Evolutionary conservation across 2,888 invertebrate genomes (phyloP), one percentile per base, ranked within the genome.

Genomic region (Lasioglossum morio): DNA sequence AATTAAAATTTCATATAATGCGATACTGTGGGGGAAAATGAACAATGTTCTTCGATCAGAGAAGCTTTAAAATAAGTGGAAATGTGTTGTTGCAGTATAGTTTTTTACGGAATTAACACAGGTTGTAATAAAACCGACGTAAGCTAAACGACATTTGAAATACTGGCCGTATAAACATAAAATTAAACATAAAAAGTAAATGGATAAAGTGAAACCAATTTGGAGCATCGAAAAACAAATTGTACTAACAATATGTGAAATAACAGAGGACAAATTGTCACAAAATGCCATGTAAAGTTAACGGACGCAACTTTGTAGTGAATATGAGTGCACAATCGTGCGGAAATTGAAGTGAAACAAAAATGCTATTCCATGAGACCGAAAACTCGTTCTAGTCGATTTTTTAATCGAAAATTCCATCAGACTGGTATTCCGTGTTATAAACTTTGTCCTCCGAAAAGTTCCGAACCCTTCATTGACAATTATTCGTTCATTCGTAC

Each of bases 381-480:
- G 19, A 69, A 16, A 2, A 19, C 27, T 40, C 66, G 30, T 43
- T 16, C 30, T 23, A 23, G 48, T 79, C 76, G 48, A 72, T 27
- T 79, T 79, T 66, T 72, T 63, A 66, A 73, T 79, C 79, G 34
- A 79, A 72, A 82, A 79, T 73, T 79, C 79, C 79, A 82, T 69
- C 63, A 53, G 48, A 48, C 48, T 19, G 27, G 34, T 23, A 73
- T 48, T 48, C 73, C 2, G 48, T 34, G 46, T 23, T 34, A 30
- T 4, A 10, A 27, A n/a, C 66, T 30, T 72, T 43, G 19, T 40
- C 16, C 2, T 30, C 16, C 16, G 12, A 81, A 53, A 79, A n/a
- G 53, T 23, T 48, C 34, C 4, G n/a, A 48, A 19, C 34, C 4
- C n/a, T 70, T 12, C 23, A 23, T 70, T n/a, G 40, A 23, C 40